phyloP scores from a whole-genome alignment of 2,888 invertebrate species.

The Mythimna loreyi region DNA sequence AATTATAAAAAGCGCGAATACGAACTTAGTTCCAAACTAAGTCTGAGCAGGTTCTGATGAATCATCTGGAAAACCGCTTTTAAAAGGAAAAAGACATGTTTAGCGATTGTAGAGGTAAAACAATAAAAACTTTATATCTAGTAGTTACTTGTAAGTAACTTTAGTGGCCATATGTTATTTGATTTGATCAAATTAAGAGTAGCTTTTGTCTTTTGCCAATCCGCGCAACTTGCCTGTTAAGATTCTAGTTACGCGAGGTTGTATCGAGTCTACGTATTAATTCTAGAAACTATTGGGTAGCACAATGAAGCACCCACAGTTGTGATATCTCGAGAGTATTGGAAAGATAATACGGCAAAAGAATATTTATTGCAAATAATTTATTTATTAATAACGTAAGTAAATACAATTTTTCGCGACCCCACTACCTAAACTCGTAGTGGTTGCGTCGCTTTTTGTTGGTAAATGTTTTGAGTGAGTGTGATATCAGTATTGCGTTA shows the following conservation, averaged over 20 bases:
- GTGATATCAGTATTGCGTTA: conserved; percentile 24
- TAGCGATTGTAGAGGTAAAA: conserved; percentile 22
- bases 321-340: conserved; percentile 20
- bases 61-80: conserved; percentile 26
- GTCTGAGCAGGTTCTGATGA: conserved; percentile 4
- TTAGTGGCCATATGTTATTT: conserved; percentile 73
- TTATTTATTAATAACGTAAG: conserved; percentile 7
- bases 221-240: conserved; percentile 68
- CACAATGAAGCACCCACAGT: neutral
- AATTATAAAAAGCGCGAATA: neutral
- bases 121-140: conserved; percentile 35
- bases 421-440: conserved; percentile 6
- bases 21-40: conserved; percentile 8
- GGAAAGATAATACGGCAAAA: conserved; percentile 8
- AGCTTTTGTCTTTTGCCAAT: conserved; percentile 60
- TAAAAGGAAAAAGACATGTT: conserved; percentile 36
- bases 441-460: neutral
- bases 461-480: conserved; percentile 9
- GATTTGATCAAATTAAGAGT: conserved; percentile 45
- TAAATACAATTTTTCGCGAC: neutral
- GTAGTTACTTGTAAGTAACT: conserved; percentile 41
- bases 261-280: conserved; percentile 11
- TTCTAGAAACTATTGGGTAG: conserved; percentile 11
- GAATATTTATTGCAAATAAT: conserved; percentile 30
- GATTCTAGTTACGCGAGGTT: conserved; percentile 36